Evolutionary conservation across 2,113 vertebrate genomes (phyloP), one percentile per base, ranked within the genome.

Genomic region (Nesogale talazaci): DNA sequence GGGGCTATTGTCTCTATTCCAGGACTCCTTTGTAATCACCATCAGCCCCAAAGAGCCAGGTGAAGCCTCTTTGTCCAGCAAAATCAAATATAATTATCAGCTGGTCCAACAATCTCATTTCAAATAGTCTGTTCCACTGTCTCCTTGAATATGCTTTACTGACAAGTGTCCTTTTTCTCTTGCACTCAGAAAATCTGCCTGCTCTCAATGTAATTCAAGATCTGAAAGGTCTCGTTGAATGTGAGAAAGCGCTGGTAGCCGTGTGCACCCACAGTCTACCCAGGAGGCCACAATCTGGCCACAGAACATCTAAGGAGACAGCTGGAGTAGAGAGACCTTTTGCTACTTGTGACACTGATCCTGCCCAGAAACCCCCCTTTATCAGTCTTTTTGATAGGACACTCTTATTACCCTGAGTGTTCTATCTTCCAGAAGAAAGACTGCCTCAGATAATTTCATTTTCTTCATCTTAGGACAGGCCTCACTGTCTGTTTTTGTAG

Each of bases 381-480:
- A 89, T 86, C 89, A 87, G 31, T 76, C 56, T 63, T 36, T 89
- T 93, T 93, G 84, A 67, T 82, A 63, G 93, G 91, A 65, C 34
- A 40, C 52, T 29, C 75, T 91, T 93, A 85, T 87, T 89, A 85
- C 56, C 59, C 36, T 52, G 46, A 80, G 79, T 78, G 75, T 89
- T 61, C 59, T 14, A 93, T 74, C 70, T 85, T 23, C 59, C n/a
- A 29, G 86, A 89, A 69, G 65, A 93, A 95, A 85, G 75, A 34
- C 16, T 1, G 57, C 75, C 77, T 97, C 0, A 4, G 82, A 23
- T 38, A 76, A 76, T 91, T 83, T 29, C 19, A 6, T 93, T 95
- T 80, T 91, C 88, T 85, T 88, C 76, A 86, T 61, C 88, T 75
- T 57, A 79, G 75, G 91, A 77, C 87, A 94, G 88, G 57, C 75